phyloP scores from a whole-genome alignment of 2,888 invertebrate species.

The Pristionchus fissidentatus region DNA sequence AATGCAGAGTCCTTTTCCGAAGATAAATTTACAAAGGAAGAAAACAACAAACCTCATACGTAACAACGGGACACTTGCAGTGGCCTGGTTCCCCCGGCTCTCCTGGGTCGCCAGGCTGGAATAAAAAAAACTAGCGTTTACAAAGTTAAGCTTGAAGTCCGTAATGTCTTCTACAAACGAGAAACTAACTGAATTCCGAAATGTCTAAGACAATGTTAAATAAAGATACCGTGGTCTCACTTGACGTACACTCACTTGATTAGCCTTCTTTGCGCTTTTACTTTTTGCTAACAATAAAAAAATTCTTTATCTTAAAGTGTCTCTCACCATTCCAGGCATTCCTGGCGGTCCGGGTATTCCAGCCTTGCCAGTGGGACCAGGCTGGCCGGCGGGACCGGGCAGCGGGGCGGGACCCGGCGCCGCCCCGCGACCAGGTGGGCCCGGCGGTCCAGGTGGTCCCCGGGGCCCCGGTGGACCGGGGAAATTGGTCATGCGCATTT shows the following conservation, averaged over 20 bases:
- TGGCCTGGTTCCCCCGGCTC: slow-evolving; percentile 40
- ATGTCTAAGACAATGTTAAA: not conserved
- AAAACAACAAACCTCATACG: slow-evolving; percentile 29
- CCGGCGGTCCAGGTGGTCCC: slow-evolving; percentile 15
- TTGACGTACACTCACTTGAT: too few relatives aligned
- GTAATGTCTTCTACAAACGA: not conserved
- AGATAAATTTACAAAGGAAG: not conserved
- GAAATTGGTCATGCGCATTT: slow-evolving; percentile 17
- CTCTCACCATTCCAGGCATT: slow-evolving; percentile 45
- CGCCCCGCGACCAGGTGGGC: not conserved
- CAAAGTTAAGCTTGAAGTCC: not conserved
- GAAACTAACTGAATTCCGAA: not conserved
- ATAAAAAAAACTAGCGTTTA: not conserved
- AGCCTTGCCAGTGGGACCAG: slow-evolving; percentile 21
- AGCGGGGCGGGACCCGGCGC: not conserved
- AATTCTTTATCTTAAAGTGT: not conserved
- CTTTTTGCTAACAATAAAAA: not conserved
- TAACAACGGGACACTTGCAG: slow-evolving; percentile 38
- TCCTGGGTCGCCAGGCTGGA: slow-evolving; percentile 46
- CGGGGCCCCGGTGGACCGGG: slow-evolving; percentile 32
- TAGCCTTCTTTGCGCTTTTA: not conserved
- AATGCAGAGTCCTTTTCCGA: not conserved
- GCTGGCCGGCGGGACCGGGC: not conserved
- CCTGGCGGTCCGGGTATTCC: slow-evolving; percentile 40
- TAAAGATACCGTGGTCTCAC: too few relatives aligned